These are phyloP conservation scores for Microtus pennsylvanicus DNA, from an alignment of 2,113 vertebrate genomes.

Conservation along the genomic window DNA sequence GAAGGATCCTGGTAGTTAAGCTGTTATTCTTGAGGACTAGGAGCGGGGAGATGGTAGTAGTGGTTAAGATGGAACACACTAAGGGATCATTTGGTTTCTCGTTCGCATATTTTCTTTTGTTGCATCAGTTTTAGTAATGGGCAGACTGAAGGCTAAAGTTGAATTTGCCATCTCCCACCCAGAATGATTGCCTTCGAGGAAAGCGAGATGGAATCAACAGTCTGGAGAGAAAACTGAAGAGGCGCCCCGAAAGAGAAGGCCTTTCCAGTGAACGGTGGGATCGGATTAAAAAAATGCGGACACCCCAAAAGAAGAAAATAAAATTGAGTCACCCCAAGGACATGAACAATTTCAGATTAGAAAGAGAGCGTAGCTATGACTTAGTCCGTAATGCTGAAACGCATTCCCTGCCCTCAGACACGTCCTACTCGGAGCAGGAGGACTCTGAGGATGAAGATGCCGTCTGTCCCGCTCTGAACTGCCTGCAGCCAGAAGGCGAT, in stretches of 20 bases:
- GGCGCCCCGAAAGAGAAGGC: slow-evolving; percentile 90
- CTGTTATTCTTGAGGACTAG: neutral
- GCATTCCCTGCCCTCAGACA: slow-evolving; percentile 90
- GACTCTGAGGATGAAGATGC: slow-evolving; percentile 96
- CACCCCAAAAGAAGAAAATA: slow-evolving; percentile 91
- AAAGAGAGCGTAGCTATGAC: slow-evolving; percentile 85
- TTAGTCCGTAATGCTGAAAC: slow-evolving; percentile 86
- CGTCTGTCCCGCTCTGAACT: slow-evolving; percentile 94
- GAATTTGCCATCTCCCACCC: slow-evolving; percentile 26
- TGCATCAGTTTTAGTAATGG: neutral
- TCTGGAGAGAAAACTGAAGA: slow-evolving; percentile 93
- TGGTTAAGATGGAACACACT: neutral
- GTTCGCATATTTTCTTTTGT: neutral
- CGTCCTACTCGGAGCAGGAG: slow-evolving; percentile 92
- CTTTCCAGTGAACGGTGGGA: slow-evolving; percentile 86
- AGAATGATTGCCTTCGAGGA: slow-evolving; percentile 88
- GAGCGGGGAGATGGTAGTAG: neutral
- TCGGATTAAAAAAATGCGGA: slow-evolving; percentile 90
- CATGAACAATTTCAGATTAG: slow-evolving; percentile 81
- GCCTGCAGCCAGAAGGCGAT: slow-evolving; percentile 96
- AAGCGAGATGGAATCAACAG: slow-evolving; percentile 86
- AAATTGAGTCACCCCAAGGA: slow-evolving; percentile 89
- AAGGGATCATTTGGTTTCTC: neutral
- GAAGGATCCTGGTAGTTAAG: neutral
- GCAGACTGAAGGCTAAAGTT: neutral